Evolutionary conservation across 2,113 vertebrate genomes (phyloP), one percentile per base, ranked within the genome.

Genomic region (Chitala chitala): DNA sequence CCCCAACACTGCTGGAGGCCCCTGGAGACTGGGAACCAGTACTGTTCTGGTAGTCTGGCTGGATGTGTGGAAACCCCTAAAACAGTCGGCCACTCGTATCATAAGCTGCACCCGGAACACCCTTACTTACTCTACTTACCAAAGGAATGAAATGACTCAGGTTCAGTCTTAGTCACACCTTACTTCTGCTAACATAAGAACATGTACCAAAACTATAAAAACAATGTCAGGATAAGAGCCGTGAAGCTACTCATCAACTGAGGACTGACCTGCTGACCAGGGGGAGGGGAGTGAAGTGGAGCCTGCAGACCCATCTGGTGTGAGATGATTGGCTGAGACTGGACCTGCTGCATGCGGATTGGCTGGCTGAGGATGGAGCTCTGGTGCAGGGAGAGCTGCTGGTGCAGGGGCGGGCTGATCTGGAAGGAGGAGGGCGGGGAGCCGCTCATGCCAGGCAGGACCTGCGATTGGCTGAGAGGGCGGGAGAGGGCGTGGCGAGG

Each of bases 251-350:
- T 51, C 2, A 51, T 3, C 48, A 51, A 10, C n/a, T 20, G 3
- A 31, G 12, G 36, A 40, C 94, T 75, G 56, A 99, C 97, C 97
- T 98, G 97, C 83, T 98, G 96, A 36, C 95, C 96, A 3, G 95
- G 94, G 53, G 94, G 94, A 0, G 96, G 96, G 83, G 96, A 92
- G 86, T 93, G 94, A 74, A 96, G 93, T 82, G 95, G 92, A 87
- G 94, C 92, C 93, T 97, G 96, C 83, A 99, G 93, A 75, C 95
- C 94, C 94, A 99, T 96, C 89, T 97, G 87, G 76, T 96, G 94
- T 80, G 94, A 90, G 86, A 97, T 93, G 91, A 98, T 94, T 78
- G 94, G 90, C 86, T 96, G 94, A 84, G 96, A 95, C 77, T 94
- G 91, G 81, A 92, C 95, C 81, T 97, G 95, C 87, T 95, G 94